A percentile compares a stretch with the other conserved stretches of the same genome.
Conservation (phyloP, 2,797 vertebrate genomes). For the Pygocentrus nattereri region DNA sequence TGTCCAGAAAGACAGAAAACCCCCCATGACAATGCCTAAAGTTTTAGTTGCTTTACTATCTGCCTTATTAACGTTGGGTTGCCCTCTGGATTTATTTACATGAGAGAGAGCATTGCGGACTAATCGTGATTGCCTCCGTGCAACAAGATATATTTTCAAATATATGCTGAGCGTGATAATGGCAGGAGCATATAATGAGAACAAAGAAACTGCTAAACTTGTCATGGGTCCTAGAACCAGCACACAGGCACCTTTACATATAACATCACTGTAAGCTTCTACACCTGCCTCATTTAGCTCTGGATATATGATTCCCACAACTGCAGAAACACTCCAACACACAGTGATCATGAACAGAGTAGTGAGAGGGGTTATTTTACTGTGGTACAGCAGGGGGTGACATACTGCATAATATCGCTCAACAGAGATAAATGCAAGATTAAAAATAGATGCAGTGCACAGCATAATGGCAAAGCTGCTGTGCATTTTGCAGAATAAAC, state of each 20-base stretch:
- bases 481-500: no score
- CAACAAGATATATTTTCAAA: slow-evolving; percentile 62
- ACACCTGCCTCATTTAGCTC: background rate
- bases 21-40: slow-evolving; percentile 37
- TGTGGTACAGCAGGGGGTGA: slow-evolving; percentile 1
- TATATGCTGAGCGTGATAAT: slow-evolving; percentile 48
- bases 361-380: background rate
- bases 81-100: background rate
- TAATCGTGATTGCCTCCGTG: slow-evolving; percentile 75
- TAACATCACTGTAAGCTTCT: background rate
- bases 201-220: background rate
- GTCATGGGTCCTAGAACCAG: background rate
- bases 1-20: slow-evolving; percentile 51
- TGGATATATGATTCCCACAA: background rate
- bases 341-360: background rate
- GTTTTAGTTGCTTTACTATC: slow-evolving; percentile 46
- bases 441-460: background rate
- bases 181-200: slow-evolving; percentile 43
- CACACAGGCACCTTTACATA: slow-evolving; percentile 65
- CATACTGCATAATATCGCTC: background rate
- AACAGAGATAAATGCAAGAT: background rate
- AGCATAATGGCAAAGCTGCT: background rate
- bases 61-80: background rate
- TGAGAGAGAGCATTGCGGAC: slow-evolving; percentile 57
- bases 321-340: background rate